phyloP scores from a whole-genome alignment of 2,797 vertebrate genomes.

The Limnodromus scolopaceus region DNA sequence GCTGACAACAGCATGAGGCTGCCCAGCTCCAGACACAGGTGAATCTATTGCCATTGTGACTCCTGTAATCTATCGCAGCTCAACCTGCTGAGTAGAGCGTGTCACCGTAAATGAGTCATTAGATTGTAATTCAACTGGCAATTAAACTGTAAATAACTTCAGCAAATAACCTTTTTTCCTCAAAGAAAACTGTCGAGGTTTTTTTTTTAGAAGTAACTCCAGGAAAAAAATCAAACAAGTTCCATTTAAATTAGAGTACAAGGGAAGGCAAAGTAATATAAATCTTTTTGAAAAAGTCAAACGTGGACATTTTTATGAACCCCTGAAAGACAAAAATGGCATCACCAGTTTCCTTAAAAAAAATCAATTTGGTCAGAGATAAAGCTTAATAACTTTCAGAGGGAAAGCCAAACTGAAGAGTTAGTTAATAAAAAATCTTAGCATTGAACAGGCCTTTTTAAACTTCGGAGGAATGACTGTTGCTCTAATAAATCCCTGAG shows the following conservation, averaged over 20 bases:
- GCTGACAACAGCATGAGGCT: background rate
- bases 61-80: background rate
- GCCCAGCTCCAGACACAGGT: background rate
- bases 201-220: background rate
- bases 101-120: conserved; percentile 14
- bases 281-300: background rate
- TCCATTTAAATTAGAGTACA: background rate
- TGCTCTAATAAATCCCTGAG: background rate
- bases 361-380: background rate
- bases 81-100: background rate
- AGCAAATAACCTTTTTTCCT: conserved; percentile 12
- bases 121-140: conserved; percentile 35
- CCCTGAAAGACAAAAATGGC: background rate
- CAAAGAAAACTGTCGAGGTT: background rate
- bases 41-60: background rate
- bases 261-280: background rate
- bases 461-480: background rate
- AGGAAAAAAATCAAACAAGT: background rate
- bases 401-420: background rate
- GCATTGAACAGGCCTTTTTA: background rate
- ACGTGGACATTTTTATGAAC: background rate
- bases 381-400: background rate
- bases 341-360: background rate
- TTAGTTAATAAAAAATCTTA: conserved; percentile 13
- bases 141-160: conserved; percentile 47